These are phyloP conservation scores for Caenorhabditis sp. DNA, from an alignment of 2,888 invertebrate genomes.

Conservation along the genomic window DNA sequence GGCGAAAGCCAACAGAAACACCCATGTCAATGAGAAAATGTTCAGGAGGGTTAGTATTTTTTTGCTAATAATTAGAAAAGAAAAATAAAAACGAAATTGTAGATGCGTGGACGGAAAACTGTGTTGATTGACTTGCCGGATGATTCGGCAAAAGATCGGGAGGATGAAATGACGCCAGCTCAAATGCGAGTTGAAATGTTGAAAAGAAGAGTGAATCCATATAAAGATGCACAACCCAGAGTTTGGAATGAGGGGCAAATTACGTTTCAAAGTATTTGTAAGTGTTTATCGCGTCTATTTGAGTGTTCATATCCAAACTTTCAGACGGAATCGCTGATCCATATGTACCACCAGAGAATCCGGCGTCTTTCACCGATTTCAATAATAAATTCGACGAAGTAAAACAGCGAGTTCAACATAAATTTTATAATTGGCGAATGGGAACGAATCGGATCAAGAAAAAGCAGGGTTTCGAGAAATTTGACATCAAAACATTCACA, in stretches of 20 bases:
- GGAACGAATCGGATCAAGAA: constrained; percentile 62
- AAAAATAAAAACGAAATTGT: constrained; percentile 13
- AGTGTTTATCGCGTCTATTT: no score
- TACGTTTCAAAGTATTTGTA: constrained; percentile 64
- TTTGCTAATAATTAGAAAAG: neutral
- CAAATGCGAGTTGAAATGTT: constrained; percentile 61
- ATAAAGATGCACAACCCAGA: constrained; percentile 62
- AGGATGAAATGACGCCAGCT: constrained; percentile 52
- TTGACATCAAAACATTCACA: constrained; percentile 61
- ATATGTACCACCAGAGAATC: constrained; percentile 57
- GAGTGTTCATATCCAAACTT: no score
- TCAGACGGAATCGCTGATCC: constrained; percentile 66
- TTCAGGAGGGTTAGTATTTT: constrained; percentile 56
- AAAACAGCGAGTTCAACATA: constrained; percentile 50
- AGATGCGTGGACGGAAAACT: constrained; percentile 67
- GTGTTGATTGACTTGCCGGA: constrained; percentile 64
- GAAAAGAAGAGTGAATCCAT: constrained; percentile 62
- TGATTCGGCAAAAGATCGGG: constrained; percentile 50
- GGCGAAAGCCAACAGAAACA: constrained; percentile 66
- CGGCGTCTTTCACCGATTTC: constrained; percentile 26
- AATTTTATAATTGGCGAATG: constrained; percentile 57
- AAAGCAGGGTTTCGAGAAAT: constrained; percentile 68
- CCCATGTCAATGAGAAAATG: constrained; percentile 66
- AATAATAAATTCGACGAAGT: constrained; percentile 38
- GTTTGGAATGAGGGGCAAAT: constrained; percentile 66